Percentiles rank a stretch among this genome's conserved stretches.
Evolutionary conservation across 2,888 invertebrate genomes (phyloP).

Genomic region (Pinctada fucata): DNA sequence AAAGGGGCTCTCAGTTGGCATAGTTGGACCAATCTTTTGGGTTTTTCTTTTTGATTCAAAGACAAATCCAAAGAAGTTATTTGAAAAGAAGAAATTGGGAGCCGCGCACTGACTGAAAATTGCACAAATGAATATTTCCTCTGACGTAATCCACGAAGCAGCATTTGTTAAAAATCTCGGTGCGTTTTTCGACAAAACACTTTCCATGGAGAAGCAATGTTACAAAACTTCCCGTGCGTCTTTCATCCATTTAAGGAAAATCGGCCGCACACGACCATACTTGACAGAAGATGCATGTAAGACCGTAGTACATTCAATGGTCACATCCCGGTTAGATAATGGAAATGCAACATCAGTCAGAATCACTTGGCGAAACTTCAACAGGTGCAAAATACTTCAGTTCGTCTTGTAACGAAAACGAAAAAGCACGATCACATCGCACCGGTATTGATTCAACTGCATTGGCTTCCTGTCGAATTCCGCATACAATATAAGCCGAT

Average conservation of each 20-base stretch:
- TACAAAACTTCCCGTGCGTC: too few species aligned
- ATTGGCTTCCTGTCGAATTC: neutral
- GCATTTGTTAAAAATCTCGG: too few species aligned
- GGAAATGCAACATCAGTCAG: neutral
- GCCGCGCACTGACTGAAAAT: too few species aligned
- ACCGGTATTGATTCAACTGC: constrained; percentile 6
- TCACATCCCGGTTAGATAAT: constrained; percentile 7
- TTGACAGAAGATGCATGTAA: constrained; percentile 1
- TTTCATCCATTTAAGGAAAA: neutral
- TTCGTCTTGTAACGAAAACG: neutral
- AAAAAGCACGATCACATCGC: constrained; percentile 9
- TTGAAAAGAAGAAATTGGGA: too few species aligned
- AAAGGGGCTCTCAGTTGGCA: too few species aligned
- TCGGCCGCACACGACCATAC: neutral
- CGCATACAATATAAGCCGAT: constrained; percentile 8
- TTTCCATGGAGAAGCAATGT: too few species aligned
- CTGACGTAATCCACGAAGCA: too few species aligned
- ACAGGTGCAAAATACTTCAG: constrained; percentile 1
- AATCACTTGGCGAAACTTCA: neutral
- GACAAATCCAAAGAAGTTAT: too few species aligned
- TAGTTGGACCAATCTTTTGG: too few species aligned
- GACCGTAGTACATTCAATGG: constrained; percentile 3
- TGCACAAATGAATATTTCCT: too few species aligned
- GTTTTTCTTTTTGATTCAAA: too few species aligned
- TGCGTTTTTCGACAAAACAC: too few species aligned